Base-by-base conservation (phyloP, 2,797 vertebrate genomes). In the Danio albolineatus region DNA sequence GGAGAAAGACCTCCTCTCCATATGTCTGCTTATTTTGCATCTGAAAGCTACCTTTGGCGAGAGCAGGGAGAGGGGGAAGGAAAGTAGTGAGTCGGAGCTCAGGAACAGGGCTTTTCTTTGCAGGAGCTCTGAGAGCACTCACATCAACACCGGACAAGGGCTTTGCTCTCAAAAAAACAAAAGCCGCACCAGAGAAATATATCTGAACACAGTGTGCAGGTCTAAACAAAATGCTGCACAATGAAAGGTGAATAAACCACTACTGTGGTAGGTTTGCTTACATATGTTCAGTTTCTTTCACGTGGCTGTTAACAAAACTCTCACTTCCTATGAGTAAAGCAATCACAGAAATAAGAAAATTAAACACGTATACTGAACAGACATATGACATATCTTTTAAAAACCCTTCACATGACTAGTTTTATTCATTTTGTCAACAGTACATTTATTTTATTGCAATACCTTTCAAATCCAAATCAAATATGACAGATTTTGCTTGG, bases 11-110 rank as follows among this genome's bases (percentile, higher is more conserved):
- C 93, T 93, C 93, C 93, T 90, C 91, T 90, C 96, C 96, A 96
- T 96, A 96, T 96, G 96, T 94, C 94, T 93, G 90, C 93, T 91
- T 94, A 87, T 90, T 96, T 96, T 95, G 93, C 95, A 96, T 96
- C 89, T 95, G 94, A 96, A 96, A 94, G 92, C 90, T 92, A 76
- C 73, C 76, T 84, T 82, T 84, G 72, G 85, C 76, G 90, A 86
- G 87, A 76, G 83, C 36, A 79, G 83, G 81, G 84, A 81, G 81
- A 80, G 78, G 79, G 39, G 82, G 81, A 41, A 80, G 79, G 51
- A 81, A 67, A 71, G 59, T 57, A 81, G 75, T 78, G 79, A 69
- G 82, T 85, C 83, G 76, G 64, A 66, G 78, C 82, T 85, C 74
- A 78, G 83, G 66, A 81, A 73, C 79, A 44, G 79, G 73, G 73